Percentiles rank a stretch among this genome's conserved stretches.
Evolutionary conservation across 2,888 invertebrate genomes (phyloP).

Genomic region (Ptilodon capucinus): DNA sequence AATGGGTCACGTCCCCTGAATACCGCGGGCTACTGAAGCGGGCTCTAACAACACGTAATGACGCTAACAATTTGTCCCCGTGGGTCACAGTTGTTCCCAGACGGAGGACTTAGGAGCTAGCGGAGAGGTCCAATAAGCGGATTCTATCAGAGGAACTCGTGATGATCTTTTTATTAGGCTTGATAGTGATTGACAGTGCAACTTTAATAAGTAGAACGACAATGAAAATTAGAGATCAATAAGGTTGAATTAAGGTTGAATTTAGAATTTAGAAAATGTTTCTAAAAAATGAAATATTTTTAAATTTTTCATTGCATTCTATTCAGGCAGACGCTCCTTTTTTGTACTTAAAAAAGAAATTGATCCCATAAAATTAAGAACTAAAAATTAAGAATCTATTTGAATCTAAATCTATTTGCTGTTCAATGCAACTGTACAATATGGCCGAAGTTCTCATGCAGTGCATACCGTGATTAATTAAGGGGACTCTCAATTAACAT

Average conservation of each 20-base stretch:
- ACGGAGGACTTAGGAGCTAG: conserved; percentile 54
- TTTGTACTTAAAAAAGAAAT: too few relatives aligned
- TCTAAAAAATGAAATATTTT: too few relatives aligned
- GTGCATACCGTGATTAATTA: conserved; percentile 35
- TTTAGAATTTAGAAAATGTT: too few relatives aligned
- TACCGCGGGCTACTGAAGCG: conserved; percentile 64
- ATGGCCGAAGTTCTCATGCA: conserved; percentile 16
- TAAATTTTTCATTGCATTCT: too few relatives aligned
- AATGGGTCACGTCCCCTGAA: conserved; percentile 57
- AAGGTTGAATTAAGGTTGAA: too few relatives aligned
- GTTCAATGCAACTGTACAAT: background rate
- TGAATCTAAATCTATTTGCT: background rate
- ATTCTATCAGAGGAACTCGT: conserved; percentile 17
- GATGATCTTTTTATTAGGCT: background rate
- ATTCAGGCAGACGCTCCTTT: too few relatives aligned
- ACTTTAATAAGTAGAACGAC: too few relatives aligned
- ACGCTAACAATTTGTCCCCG: conserved; percentile 72
- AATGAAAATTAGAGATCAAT: too few relatives aligned
- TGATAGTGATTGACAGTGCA: background rate
- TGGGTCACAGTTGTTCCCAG: conserved; percentile 66
- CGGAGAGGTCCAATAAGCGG: conserved; percentile 49
- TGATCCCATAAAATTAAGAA: too few relatives aligned
- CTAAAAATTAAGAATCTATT: too few relatives aligned
- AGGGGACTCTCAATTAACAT: conserved; percentile 31
- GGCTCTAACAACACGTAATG: conserved; percentile 72